phyloP scores from a whole-genome alignment of 2,113 vertebrate genomes.

The Salvelinus namaycush region DNA sequence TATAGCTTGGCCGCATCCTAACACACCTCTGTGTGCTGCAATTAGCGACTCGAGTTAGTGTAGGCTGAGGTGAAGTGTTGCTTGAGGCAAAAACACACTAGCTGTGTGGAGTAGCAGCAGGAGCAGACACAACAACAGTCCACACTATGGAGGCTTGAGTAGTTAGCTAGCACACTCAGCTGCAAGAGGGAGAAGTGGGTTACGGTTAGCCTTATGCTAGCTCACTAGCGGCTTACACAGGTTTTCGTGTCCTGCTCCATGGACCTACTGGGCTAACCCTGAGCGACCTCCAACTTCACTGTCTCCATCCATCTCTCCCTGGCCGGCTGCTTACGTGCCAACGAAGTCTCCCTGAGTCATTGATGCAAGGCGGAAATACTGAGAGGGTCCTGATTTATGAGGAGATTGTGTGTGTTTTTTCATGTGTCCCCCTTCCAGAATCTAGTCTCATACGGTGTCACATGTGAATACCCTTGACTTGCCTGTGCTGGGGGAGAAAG shows the following conservation, averaged over 20 bases:
- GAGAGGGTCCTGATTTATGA: background rate
- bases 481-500: background rate
- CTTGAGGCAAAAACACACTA: background rate
- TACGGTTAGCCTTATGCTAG: background rate
- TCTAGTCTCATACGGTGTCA: background rate
- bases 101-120: background rate
- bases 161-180: background rate
- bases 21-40: conserved; percentile 5
- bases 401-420: background rate
- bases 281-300: background rate
- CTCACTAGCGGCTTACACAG: background rate
- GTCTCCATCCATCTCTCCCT: background rate
- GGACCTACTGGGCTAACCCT: background rate
- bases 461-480: background rate
- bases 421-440: background rate
- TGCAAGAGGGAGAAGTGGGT: background rate
- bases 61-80: conserved; percentile 5
- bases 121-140: conserved; percentile 3
- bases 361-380: background rate
- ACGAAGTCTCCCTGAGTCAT: background rate
- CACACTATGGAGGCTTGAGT: background rate
- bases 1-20: background rate
- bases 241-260: background rate
- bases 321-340: background rate
- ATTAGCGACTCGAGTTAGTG: background rate